A percentile compares a stretch with the other conserved stretches of the same genome.
These are phyloP conservation scores for Mesorhabditis belari DNA, from an alignment of 2,888 invertebrate genomes.

Conservation along the genomic window DNA sequence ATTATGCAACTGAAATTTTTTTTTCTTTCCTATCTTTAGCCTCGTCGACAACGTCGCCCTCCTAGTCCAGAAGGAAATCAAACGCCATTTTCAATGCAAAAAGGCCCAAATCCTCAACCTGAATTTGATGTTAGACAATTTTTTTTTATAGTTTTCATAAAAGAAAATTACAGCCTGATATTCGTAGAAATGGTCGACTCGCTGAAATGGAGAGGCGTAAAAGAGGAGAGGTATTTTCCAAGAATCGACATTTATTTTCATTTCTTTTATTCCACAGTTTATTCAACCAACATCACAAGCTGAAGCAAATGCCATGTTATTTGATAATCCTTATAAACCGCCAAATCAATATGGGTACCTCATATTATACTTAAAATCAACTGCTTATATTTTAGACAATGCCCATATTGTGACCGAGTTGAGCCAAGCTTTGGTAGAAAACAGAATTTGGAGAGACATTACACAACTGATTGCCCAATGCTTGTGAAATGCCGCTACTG, in stretches of 20 bases:
- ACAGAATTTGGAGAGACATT: constrained; percentile 77
- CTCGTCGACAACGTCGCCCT: not conserved
- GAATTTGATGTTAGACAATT: not conserved
- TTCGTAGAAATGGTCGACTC: not conserved
- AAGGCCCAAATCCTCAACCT: not conserved
- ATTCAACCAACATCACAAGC: not conserved
- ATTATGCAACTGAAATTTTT: no score
- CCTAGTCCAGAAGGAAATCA: not conserved
- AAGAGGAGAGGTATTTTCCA: not conserved
- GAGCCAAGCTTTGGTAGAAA: constrained; percentile 64
- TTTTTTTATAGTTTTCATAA: not conserved
- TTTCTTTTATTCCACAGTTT: not conserved
- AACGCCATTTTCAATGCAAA: not conserved
- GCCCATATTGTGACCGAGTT: constrained; percentile 78
- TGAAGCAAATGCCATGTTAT: not conserved
- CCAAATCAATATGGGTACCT: not conserved
- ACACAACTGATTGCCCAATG: constrained; percentile 85
- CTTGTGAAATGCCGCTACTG: constrained; percentile 80
- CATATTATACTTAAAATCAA: no score
- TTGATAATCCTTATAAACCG: not conserved
- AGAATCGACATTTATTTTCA: no score
- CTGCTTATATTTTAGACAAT: constrained; percentile 55
- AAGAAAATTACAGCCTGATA: not conserved
- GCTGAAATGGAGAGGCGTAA: not conserved
- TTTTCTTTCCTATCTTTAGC: no score